Evolutionary conservation across 2,797 vertebrate species (phyloP), one percentile per base, ranked within the genome.

Genomic region (Poecile montanus): DNA sequence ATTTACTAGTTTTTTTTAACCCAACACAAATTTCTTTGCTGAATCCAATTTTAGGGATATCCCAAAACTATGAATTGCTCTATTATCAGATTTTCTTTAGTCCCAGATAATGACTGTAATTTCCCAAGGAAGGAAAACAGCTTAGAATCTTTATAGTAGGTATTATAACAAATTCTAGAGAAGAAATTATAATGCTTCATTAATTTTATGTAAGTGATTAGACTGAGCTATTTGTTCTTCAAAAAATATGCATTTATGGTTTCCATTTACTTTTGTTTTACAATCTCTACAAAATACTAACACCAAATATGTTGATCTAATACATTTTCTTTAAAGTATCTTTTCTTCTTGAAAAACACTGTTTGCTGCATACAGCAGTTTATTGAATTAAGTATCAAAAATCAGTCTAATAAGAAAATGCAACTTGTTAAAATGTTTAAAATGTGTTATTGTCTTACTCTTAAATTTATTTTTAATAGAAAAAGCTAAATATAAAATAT

Each of bases 121-220:
- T 81, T 88, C 44, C 54, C 9, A 85, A 63, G 34, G 27, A 83
- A 63, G 13, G 13, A 70, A 60, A 94, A 75, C 10, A 57, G 22
- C 20, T 93, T 91, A 83, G 13, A 51, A 80, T 93, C 10, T n/a
- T 88, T 79, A 73, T 70, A 63, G 67, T 73, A 60, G 29, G 21
- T 73, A 54, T 83, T 83, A 67, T 25, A 75, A 78, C 6, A 88
- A 87, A 92, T 67, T 3, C 3, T 77, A 58, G 34, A 91, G 32
- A 94, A 91, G 11, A 94, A 92, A 75, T 76, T 2, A 83, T 57
- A 72, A 57, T 1, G 10, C 10, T 80, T 94, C 68, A 57, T 91
- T 96, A 81, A 81, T 85, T 89, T 86, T 95, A 78, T 89, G 58
- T 30, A 30, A 67, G 75, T 81, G 0, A 88, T 93, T 79, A 88